Evolutionary conservation across 2,113 vertebrate genomes (phyloP).

Genomic region (Leptocoma aspasia): DNA sequence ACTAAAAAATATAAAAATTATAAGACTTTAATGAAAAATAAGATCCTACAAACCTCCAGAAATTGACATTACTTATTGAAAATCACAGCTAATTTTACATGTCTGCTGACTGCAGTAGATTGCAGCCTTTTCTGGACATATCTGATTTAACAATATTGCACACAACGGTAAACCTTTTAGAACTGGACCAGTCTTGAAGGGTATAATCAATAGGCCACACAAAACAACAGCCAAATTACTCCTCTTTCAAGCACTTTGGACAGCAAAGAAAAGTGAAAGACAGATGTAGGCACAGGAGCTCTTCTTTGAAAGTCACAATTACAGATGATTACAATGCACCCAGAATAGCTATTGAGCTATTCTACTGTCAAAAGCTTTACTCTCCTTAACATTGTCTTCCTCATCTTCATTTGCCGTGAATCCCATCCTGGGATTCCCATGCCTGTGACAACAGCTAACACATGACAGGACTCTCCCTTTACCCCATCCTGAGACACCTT

Average conservation of each 20-base stretch:
- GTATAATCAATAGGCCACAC: neutral
- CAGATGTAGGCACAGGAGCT: neutral
- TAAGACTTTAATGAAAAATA: neutral
- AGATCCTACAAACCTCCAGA: neutral
- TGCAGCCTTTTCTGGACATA: neutral
- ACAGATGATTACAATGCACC: neutral
- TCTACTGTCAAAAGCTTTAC: neutral
- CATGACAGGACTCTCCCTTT: neutral
- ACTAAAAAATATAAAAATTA: neutral
- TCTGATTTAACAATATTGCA: neutral
- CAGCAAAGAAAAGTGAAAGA: neutral
- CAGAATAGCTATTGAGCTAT: neutral
- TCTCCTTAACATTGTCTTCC: neutral
- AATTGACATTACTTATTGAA: neutral
- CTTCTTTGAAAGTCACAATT: neutral
- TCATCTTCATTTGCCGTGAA: neutral
- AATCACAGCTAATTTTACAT: neutral
- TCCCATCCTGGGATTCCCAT: neutral
- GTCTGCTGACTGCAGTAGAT: neutral
- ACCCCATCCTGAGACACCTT: neutral
- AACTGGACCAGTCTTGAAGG: neutral
- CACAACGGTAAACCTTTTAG: neutral
- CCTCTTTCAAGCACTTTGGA: neutral
- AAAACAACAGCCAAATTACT: neutral
- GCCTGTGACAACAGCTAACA: neutral